Evolutionary conservation across 1,140 invertebrate genomes (phyloP), one percentile per base, ranked within the genome.

Genomic region (Archivesica marissinica): DNA sequence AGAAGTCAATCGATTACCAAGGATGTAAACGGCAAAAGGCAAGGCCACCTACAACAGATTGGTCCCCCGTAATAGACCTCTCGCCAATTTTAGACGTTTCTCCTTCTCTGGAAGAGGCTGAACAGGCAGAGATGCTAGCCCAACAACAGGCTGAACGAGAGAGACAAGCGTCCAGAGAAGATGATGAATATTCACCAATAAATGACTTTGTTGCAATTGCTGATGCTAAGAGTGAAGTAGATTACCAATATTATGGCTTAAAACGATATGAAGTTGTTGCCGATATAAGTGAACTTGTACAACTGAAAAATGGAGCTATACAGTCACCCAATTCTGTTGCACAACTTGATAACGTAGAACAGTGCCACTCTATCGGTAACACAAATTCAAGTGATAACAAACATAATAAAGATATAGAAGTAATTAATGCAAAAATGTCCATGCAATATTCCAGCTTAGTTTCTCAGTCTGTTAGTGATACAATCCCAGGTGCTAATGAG

Each of bases 61-160:
- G 94, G 94, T 94, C 94, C 2, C 94, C 94, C n/a, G 93, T 94
- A 2, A 94, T 94, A 50, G 94, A 95, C 68, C 89, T 95, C 9
- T 95, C 94, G 7, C 95, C 95, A 0, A 95, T 95, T 47, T 66
- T 94, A 64, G 95, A 95, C 88, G 94, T 95, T 1, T 95, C 95
- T 0, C 94, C 95, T 0, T 95, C 94, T 0, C 80, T 95, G 17
- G 95, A 95, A 88, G 92, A 93, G 59, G 94, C 94, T 7, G 94
- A 95, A 79, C 94, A 95, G 75, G 93, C 93, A 72, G 92, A 94
- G 75, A 94, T 95, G 94, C 85, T 93, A 28, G 90, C 89, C 3
- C 90, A 92, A 56, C 93, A 93, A 78, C 86, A 89, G 66, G 90
- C 91, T 50, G 91, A 91, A 64, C 75, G 90, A 17, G 64, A 90